Conservation (phyloP, 2,113 vertebrate genomes). For the Cacatua alba region DNA sequence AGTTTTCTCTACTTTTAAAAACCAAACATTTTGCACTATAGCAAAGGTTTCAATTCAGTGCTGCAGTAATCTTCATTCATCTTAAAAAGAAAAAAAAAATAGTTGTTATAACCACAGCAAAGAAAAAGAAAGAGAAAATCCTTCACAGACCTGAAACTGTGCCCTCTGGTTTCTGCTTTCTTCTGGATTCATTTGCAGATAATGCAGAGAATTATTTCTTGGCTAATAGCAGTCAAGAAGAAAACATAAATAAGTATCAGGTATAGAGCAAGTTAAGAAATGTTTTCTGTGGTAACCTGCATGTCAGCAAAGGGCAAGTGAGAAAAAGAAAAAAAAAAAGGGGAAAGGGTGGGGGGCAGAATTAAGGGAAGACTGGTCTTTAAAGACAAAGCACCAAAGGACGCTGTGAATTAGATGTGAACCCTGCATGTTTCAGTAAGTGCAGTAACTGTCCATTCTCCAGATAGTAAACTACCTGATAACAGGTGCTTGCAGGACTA, state of each 20-base stretch:
- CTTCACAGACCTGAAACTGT: not conserved
- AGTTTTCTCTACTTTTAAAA: not conserved
- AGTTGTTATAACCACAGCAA: not conserved
- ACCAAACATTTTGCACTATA: not conserved
- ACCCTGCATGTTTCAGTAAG: not conserved
- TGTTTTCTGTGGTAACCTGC: not conserved
- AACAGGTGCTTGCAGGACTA: not conserved
- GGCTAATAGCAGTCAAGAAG: not conserved
- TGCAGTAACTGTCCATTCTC: not conserved
- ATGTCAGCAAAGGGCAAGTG: not conserved
- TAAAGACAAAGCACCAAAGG: not conserved
- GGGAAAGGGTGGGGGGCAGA: accelerated
- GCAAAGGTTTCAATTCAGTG: not conserved
- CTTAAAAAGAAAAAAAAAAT: not conserved
- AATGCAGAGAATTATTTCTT: constrained; percentile 13
- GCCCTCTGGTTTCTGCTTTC: not conserved
- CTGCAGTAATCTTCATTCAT: not conserved
- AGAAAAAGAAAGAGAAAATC: not conserved
- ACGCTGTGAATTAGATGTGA: not conserved
- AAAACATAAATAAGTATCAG: constrained; percentile 11
- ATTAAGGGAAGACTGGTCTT: not conserved
- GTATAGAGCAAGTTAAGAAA: not conserved
- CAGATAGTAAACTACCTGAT: not conserved
- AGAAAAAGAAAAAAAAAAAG: not conserved
- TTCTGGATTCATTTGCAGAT: constrained; percentile 4